Conservation (phyloP, 2,797 vertebrate species). For the Melanotaenia pygmaea region DNA sequence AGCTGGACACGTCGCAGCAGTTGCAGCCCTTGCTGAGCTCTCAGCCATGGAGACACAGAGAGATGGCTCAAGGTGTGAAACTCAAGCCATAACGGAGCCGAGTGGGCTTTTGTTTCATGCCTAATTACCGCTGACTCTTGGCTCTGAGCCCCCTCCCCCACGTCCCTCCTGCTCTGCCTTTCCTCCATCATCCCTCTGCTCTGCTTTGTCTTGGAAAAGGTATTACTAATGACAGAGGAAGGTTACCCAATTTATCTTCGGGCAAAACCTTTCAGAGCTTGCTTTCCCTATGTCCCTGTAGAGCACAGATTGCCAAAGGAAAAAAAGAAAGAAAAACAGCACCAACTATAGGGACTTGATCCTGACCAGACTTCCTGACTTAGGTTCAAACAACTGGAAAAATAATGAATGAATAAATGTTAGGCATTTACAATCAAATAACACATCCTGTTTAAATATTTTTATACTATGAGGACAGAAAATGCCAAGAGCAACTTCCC, state of each 20-base stretch:
- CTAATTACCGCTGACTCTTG: slow-evolving; percentile 84
- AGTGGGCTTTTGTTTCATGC: slow-evolving; percentile 82
- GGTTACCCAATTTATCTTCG: slow-evolving; percentile 87
- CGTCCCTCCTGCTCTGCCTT: slow-evolving; percentile 26
- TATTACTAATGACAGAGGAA: slow-evolving; percentile 86
- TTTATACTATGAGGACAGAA: background rate
- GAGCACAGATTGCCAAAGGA: slow-evolving; percentile 53
- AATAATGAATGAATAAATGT: background rate
- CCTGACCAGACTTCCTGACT: slow-evolving; percentile 31
- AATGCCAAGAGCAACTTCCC: too few species aligned
- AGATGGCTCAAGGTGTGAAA: slow-evolving; percentile 66
- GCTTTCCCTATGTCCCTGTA: slow-evolving; percentile 58
- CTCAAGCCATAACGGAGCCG: slow-evolving; percentile 70
- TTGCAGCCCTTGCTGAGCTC: slow-evolving; percentile 43
- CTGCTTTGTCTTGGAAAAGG: slow-evolving; percentile 80
- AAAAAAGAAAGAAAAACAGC: slow-evolving; percentile 44
- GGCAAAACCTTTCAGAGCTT: slow-evolving; percentile 81
- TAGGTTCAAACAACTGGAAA: slow-evolving; percentile 9
- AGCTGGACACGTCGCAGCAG: slow-evolving; percentile 51
- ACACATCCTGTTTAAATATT: background rate
- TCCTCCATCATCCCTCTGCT: slow-evolving; percentile 58
- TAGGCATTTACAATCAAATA: background rate
- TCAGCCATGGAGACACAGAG: slow-evolving; percentile 37
- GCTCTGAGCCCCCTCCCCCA: slow-evolving; percentile 34
- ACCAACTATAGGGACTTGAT: slow-evolving; percentile 44